Evolutionary conservation across 2,888 invertebrate species (phyloP), one percentile per base, ranked within the genome.

Genomic region (Idaea dimidiata): DNA sequence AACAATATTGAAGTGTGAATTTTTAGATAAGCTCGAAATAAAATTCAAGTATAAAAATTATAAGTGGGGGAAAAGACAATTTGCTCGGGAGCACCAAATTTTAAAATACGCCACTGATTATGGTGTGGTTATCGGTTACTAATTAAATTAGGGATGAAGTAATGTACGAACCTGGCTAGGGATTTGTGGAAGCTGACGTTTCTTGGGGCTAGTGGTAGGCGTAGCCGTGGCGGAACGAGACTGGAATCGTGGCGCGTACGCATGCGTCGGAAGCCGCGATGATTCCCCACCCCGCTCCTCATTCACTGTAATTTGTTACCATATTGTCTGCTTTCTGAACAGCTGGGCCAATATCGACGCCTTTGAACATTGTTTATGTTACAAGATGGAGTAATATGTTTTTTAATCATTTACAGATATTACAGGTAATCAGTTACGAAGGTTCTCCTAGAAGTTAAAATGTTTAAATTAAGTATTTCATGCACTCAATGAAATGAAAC

Each of bases 111-210:
- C 24, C 24, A 24, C 3, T 24, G 24, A 24, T 24, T 24, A 5
- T 24, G 24, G 5, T 24, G 5, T 24, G 43, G 43, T 43, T 43
- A 14, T 43, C 43, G 8, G 43, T 43, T 43, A 43, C 43, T 43
- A 14, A 43, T 43, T 43, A 5, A 8, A 43, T 43, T 43, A 10
- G 18, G 43, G 14, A 54, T n/a, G 53, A 55, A 60, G 17, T 53
- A 1, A 32, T 59, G 17, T 63, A 64, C 62, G 57, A 69, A 91
- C 91, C 88, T 91, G 90, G 72, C 98, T 94, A 68, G 98, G 99
- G 85, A 99, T 98, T 92, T 98, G 97, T 73, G 99, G 99, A 81
- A 99, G 94, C 92, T 99, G 98, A 73, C 99, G 94, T 93, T 98
- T 99, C 93, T 99, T 99, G 61, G 98, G 98, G 72, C 98, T 98